Conservation (phyloP, 2,888 invertebrate species). For the Heliconius ismenius region DNA sequence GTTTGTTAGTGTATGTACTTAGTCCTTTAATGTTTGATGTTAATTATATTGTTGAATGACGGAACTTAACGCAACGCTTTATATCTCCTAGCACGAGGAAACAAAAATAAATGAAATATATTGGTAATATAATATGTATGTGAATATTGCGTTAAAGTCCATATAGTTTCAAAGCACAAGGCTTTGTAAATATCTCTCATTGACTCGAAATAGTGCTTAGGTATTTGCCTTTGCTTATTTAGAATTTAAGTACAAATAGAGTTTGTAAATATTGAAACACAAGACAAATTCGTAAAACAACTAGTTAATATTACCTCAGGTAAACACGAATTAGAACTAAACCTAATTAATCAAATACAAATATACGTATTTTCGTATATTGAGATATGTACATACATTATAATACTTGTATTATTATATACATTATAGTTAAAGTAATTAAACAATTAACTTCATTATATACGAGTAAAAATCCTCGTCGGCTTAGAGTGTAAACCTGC, state of each 20-base stretch:
- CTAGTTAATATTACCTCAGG: background rate
- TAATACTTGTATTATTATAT: too few relatives aligned
- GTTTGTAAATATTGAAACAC: background rate
- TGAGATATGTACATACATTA: background rate
- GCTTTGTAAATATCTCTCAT: background rate
- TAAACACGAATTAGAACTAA: background rate
- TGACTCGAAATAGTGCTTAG: background rate
- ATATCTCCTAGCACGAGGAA: too few relatives aligned
- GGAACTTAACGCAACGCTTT: background rate
- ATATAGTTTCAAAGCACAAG: background rate
- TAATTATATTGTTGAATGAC: background rate
- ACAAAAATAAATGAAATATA: too few relatives aligned
- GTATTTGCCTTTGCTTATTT: too few relatives aligned
- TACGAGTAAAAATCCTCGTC: background rate
- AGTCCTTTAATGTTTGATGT: too few relatives aligned
- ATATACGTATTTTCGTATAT: constrained; percentile 1
- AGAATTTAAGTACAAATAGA: background rate
- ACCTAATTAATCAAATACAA: background rate
- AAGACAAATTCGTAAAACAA: background rate
- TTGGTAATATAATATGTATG: background rate
- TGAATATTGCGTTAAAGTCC: background rate
- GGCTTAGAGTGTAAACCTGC: too few relatives aligned
- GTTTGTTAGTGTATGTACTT: too few relatives aligned
- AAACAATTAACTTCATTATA: background rate
- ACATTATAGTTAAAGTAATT: too few relatives aligned